These are phyloP conservation scores for Microcebus murinus DNA, from an alignment of 2,113 vertebrate species.

Conservation along the genomic window DNA sequence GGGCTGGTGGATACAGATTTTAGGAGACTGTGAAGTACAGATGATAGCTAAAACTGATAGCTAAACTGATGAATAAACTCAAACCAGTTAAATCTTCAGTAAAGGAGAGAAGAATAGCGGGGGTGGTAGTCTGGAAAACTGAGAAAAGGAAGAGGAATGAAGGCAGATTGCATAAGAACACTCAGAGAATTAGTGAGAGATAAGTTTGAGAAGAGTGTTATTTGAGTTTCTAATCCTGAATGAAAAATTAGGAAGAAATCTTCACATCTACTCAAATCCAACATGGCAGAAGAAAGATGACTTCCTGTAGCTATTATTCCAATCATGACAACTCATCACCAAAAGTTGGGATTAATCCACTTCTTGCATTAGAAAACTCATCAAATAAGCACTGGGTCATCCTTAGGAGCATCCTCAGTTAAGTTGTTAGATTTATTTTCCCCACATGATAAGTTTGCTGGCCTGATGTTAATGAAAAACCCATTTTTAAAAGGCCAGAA, in stretches of 20 bases:
- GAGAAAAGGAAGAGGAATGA: not conserved
- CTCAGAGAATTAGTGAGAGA: not conserved
- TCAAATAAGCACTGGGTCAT: not conserved
- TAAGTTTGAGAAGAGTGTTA: not conserved
- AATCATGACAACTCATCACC: not conserved
- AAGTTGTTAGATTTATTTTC: not conserved
- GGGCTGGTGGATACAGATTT: not conserved
- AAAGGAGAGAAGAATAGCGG: not conserved
- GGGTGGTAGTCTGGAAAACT: not conserved
- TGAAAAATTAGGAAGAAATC: not conserved
- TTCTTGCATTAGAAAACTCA: not conserved
- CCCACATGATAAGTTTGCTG: not conserved
- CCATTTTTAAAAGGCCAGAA: not conserved
- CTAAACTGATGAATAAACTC: not conserved
- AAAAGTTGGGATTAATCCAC: not conserved
- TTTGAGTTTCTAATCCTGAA: not conserved
- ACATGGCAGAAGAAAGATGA: not conserved
- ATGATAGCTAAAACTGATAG: not conserved
- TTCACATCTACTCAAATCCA: not conserved
- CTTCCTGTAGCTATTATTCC: not conserved
- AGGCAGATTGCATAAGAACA: rapidly evolving
- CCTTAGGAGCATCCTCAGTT: not conserved
- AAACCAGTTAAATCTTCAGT: not conserved
- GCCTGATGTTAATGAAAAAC: not conserved
- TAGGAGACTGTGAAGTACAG: not conserved